Conservation (phyloP, 2,888 invertebrate species). For the Drosophila phalerata region DNA sequence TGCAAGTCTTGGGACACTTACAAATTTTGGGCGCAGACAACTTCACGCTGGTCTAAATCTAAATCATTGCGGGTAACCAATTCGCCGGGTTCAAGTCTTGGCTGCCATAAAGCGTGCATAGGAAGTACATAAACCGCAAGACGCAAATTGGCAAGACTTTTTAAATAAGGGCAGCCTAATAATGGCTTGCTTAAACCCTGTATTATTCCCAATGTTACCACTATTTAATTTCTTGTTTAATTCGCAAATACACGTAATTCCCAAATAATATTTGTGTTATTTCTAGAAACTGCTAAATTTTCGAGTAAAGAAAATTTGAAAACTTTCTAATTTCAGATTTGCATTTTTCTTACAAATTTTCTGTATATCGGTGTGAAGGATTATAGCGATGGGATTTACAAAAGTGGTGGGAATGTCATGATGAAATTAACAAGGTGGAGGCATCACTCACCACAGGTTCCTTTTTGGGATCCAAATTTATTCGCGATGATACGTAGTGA, state of each 20-base stretch:
- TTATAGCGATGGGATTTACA: too few species aligned
- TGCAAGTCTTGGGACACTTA: not conserved
- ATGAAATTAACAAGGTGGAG: too few species aligned
- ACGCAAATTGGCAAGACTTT: not conserved
- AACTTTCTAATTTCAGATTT: too few species aligned
- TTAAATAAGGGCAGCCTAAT: not conserved
- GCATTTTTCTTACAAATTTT: too few species aligned
- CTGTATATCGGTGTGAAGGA: too few species aligned
- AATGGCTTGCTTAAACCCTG: not conserved
- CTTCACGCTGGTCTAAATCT: conserved; percentile 3
- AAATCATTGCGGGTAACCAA: not conserved
- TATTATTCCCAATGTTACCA: not conserved
- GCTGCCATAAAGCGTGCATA: conserved; percentile 2
- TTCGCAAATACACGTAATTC: not conserved
- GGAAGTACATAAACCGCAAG: not conserved
- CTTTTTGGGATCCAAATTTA: too few species aligned
- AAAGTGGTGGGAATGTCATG: too few species aligned
- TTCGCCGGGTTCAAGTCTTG: conserved; percentile 24
- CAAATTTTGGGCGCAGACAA: not conserved
- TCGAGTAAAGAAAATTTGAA: too few species aligned
- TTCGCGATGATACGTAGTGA: too few species aligned
- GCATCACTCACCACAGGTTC: too few species aligned
- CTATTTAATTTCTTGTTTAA: not conserved
- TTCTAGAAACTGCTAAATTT: too few species aligned
- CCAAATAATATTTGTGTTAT: too few species aligned